Percentiles rank a stretch among this genome's conserved stretches.
These are phyloP conservation scores for Sinhomidia bicolor DNA, from an alignment of 2,888 invertebrate species.

Conservation along the genomic window DNA sequence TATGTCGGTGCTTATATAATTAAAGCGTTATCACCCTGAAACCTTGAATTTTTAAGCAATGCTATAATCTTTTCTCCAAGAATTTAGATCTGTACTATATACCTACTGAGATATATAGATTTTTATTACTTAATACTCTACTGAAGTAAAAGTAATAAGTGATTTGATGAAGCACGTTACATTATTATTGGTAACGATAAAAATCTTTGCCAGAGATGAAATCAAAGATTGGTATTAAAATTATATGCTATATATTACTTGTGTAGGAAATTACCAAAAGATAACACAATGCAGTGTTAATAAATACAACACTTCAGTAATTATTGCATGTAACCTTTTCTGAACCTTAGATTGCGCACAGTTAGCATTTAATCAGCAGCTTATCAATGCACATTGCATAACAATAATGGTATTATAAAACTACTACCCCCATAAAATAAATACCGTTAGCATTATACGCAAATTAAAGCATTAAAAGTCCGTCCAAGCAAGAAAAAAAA, in stretches of 20 bases:
- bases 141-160: background rate
- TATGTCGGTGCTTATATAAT: background rate
- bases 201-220: conserved; percentile 16
- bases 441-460: background rate
- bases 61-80: conserved; percentile 10
- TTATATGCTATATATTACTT: background rate
- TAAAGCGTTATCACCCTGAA: background rate
- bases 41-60: background rate
- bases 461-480: background rate
- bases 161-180: background rate
- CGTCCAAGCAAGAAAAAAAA: background rate
- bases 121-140: too few species aligned
- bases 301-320: background rate
- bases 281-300: too few species aligned
- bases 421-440: too few species aligned
- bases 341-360: background rate
- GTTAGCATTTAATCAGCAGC: background rate
- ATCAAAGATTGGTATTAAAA: background rate
- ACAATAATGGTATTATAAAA: background rate
- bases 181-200: conserved; percentile 1
- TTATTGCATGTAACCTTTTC: background rate
- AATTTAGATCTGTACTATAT: too few species aligned
- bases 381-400: background rate
- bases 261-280: background rate
- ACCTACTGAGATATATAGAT: too few species aligned